Conservation (phyloP, 1,140 invertebrate genomes). For the Rhopalosiphum padi region DNA sequence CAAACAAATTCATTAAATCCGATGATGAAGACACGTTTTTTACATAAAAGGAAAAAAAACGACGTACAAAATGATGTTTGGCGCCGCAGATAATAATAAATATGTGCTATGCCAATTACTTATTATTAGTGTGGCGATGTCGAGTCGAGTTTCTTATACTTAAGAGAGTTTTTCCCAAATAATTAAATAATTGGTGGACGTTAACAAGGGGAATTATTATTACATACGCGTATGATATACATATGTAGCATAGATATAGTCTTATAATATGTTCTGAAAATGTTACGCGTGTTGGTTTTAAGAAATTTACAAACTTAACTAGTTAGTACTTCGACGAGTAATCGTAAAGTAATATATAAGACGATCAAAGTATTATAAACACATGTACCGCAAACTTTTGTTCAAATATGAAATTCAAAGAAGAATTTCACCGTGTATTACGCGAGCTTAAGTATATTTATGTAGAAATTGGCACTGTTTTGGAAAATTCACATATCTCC, state of each 20-base stretch:
- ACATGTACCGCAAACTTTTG: constrained; percentile 24
- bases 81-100: background rate
- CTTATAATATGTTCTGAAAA: background rate
- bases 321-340: constrained; percentile 34
- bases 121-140: background rate
- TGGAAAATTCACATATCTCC: background rate
- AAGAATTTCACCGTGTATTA: background rate
- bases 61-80: background rate
- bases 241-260: background rate
- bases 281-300: background rate
- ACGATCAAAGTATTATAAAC: constrained; percentile 46
- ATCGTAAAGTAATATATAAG: constrained; percentile 42
- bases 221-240: background rate
- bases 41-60: background rate
- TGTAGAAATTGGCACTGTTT: constrained; percentile 13
- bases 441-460: constrained; percentile 3
- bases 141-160: background rate
- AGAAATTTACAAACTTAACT: constrained; percentile 41
- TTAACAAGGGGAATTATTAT: constrained; percentile 22
- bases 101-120: background rate
- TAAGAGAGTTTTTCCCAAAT: background rate
- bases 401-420: constrained; percentile 13
- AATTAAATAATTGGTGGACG: constrained; percentile 28
- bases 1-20: background rate
- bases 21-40: background rate